These are phyloP conservation scores for Malacoctenus gilli DNA, from an alignment of 2,797 vertebrate species.

Conservation along the genomic window DNA sequence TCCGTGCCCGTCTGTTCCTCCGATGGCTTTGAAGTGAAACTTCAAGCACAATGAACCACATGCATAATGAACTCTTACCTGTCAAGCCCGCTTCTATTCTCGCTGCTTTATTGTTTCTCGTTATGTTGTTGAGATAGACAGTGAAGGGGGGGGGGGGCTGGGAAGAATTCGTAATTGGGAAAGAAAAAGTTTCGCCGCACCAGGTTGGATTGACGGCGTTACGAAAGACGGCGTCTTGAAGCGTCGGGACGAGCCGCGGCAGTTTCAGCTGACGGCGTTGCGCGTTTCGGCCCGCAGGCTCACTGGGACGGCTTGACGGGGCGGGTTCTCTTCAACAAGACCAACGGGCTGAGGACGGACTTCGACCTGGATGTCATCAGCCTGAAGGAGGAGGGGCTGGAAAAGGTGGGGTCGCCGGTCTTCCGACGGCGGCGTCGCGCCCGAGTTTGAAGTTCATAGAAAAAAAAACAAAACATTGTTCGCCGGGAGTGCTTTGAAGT, in stretches of 20 bases:
- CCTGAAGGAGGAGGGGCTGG: constrained; percentile 95
- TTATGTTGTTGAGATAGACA: constrained; percentile 66
- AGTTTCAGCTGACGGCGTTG: constrained; percentile 27
- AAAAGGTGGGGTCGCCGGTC: too few species aligned
- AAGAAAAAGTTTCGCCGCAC: constrained; percentile 43
- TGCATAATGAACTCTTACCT: constrained; percentile 79
- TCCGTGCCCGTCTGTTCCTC: constrained; percentile 69
- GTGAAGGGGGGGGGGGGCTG: constrained; percentile 45
- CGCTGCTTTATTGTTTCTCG: constrained; percentile 62
- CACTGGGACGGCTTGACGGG: constrained; percentile 98
- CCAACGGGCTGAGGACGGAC: constrained; percentile 94
- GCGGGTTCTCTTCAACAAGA: constrained; percentile 96
- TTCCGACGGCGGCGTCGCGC: too few species aligned
- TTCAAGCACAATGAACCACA: constrained; percentile 76
- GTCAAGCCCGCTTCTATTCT: constrained; percentile 66
- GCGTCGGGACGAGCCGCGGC: constrained; percentile 20
- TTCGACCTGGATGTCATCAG: constrained; percentile 98
- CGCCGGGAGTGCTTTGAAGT: constrained; percentile 15
- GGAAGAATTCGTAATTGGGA: constrained; percentile 64
- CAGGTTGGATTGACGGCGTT: constrained; percentile 38
- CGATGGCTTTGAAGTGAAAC: constrained; percentile 74
- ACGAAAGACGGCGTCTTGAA: constrained; percentile 46
- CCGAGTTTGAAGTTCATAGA: too few species aligned
- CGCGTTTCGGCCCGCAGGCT: constrained; percentile 79
- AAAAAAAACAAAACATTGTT: background rate